Base-by-base conservation (phyloP, 2,113 vertebrate species). In the Fukomys damarensis region DNA sequence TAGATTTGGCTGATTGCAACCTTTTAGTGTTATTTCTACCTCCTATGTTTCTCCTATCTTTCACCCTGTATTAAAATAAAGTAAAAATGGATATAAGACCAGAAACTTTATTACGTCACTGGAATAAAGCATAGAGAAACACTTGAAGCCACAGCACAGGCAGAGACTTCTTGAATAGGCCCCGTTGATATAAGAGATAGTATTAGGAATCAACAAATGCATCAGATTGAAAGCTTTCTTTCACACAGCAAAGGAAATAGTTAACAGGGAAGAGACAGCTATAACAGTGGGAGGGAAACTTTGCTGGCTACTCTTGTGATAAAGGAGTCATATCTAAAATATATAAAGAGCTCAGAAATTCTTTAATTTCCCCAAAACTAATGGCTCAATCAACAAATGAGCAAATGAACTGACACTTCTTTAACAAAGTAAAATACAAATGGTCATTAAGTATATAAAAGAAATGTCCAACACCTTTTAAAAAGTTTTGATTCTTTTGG, bases 1-100 rank as follows among this genome's bases (percentile, higher is more conserved):
- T 81, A 49, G 41, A 92, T 86, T 86, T 86, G 84, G 59, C 72
- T 89, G 52, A 89, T 82, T 94, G 38, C n/a, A 86, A 10, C 80
- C 65, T 52, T 2, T 20, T 61, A 4, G 19, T 72, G 24, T 84
- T 96, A 26, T 89, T 52, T 92, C 54, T 83, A 0, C 77, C 35
- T 54, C 12, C 56, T 35, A 0, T 92, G 49, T 95, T 89, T 94
- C 74, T n/a, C n/a, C n/a, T n/a, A n/a, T 14, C 41, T 46, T 68
- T 49, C 28, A 76, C 46, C 43, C 14, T 46, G 14, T 32, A 32
- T 28, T 28, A 49, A 77, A 77, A 46, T 77, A 13, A 77, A 49
- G 32, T 49, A 43, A 77, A n/a, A 77, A 49, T 76, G 26, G 68
- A 76, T 30, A 16, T 76, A 76, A 76, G 41, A 30, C 72, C 74